Evolutionary conservation across 2,113 vertebrate genomes (phyloP), one percentile per base, ranked within the genome.

Genomic region (Nyctereutes procyonoides): DNA sequence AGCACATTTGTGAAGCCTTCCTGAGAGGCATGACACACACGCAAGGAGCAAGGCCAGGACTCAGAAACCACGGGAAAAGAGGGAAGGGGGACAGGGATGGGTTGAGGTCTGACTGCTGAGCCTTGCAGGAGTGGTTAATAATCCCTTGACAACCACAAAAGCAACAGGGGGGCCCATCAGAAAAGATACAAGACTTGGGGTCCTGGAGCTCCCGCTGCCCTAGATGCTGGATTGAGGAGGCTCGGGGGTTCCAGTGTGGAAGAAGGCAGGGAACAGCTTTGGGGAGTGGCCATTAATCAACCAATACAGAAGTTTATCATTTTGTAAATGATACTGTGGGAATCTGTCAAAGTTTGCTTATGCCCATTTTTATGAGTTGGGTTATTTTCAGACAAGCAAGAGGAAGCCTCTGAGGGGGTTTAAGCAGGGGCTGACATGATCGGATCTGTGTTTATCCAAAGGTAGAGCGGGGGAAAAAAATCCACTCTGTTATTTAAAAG

Each of bases 331-430:
- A 56, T 8, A 28, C 22, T 20, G 0, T 4, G 26, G 53, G 76
- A 79, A 60, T 16, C 84, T 43, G 32, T 17, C 96, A 8, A 48
- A 38, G 22, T 22, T 58, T n/a, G 17, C n/a, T 55, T 15, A 32
- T 12, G n/a, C 8, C 63, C 71, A 38, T 71, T 82, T 87, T 71
- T 71, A 16, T 58, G 35, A 53, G 22, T 38, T 51, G 74, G 32
- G 11, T 88, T n/a, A 48, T 84, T 92, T 88, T 84, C 80, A 81
- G 30, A 65, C 71, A 82, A 92, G 55, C n/a, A 65, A 89, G 69
- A 90, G 73, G 28, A 95, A 71, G 62, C 71, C 53, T 90, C 81
- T 14, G 22, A 71, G 53, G 53, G 35, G n/a, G 6, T 60, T 93
- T 83, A 58, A 65, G 20, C 28, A n/a, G 35, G 20, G 17, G 38